Evolutionary conservation across 1,140 invertebrate species (phyloP).

Genomic region (Pseudomyrmex dendroicus): DNA sequence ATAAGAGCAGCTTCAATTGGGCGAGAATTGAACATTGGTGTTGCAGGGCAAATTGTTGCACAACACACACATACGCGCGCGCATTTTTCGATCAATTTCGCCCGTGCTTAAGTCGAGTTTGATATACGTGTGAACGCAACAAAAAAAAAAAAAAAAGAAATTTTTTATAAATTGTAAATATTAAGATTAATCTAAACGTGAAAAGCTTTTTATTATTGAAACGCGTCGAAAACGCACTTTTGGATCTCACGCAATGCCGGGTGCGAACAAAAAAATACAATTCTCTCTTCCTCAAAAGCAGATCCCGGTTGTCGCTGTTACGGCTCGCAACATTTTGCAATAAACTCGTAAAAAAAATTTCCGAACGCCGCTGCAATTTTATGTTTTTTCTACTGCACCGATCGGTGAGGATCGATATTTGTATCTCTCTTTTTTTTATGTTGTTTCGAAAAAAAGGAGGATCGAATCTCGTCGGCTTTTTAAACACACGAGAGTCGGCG

Average conservation of each 20-base stretch:
- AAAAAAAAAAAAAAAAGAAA: too few relatives aligned
- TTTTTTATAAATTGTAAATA: slow-evolving; percentile 30
- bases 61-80: too few relatives aligned
- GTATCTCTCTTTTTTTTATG: slow-evolving; percentile 32
- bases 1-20: slow-evolving; percentile 18
- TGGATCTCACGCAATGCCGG: slow-evolving; percentile 6
- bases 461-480: slow-evolving; percentile 48
- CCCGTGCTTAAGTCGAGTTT: not conserved
- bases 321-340: slow-evolving; percentile 55
- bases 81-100: not conserved
- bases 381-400: slow-evolving; percentile 43
- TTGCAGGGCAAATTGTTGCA: not conserved
- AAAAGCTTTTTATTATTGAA: slow-evolving; percentile 40
- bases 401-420: slow-evolving; percentile 27
- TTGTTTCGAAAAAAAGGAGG: not conserved
- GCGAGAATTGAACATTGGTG: not conserved
- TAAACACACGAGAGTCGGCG: slow-evolving; percentile 7
- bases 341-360: slow-evolving; percentile 60
- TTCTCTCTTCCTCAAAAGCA: slow-evolving; percentile 32
- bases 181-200: slow-evolving; percentile 47
- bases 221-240: slow-evolving; percentile 28
- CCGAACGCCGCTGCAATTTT: slow-evolving; percentile 34
- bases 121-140: not conserved
- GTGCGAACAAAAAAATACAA: slow-evolving; percentile 12
- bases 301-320: slow-evolving; percentile 39